These are phyloP conservation scores for Agrochola lychnidis DNA, from an alignment of 2,888 invertebrate genomes.

Conservation along the genomic window DNA sequence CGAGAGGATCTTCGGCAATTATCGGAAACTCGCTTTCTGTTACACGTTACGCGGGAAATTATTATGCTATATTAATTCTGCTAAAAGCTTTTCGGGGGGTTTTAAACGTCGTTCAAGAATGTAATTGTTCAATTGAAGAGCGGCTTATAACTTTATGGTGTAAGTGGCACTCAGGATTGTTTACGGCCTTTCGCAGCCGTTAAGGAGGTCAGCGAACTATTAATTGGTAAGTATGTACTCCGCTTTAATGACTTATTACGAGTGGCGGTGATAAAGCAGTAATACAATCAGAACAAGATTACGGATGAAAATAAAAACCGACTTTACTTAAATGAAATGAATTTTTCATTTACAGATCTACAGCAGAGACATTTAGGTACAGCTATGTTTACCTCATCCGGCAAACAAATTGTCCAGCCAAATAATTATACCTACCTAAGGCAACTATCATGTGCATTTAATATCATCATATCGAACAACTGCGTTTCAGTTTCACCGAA, in stretches of 20 bases:
- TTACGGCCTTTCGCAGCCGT: slow-evolving; percentile 68
- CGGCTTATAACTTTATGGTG: slow-evolving; percentile 72
- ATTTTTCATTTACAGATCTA: background rate
- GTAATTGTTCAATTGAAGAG: slow-evolving; percentile 77
- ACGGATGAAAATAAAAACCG: slow-evolving; percentile 18
- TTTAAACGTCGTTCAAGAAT: slow-evolving; percentile 76
- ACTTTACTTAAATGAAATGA: background rate
- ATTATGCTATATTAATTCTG: slow-evolving; percentile 82
- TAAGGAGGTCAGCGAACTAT: slow-evolving; percentile 67
- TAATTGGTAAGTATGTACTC: slow-evolving; percentile 60
- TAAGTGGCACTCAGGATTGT: slow-evolving; percentile 68
- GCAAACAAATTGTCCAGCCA: background rate
- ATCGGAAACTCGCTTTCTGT: slow-evolving; percentile 83
- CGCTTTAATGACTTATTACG: slow-evolving; percentile 54
- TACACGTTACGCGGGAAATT: slow-evolving; percentile 80
- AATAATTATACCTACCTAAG: background rate
- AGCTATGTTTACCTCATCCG: background rate
- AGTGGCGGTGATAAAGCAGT: slow-evolving; percentile 39
- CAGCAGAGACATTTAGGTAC: too few relatives aligned
- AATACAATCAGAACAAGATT: slow-evolving; percentile 47
- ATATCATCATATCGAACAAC: slow-evolving; percentile 12
- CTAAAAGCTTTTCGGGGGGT: slow-evolving; percentile 79
- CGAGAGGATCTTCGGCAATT: slow-evolving; percentile 81
- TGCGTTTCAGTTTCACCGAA: slow-evolving; percentile 26
- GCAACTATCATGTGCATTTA: background rate